Evolutionary conservation across 2,797 vertebrate genomes (phyloP).

Genomic region (Sebastiscus tertius): DNA sequence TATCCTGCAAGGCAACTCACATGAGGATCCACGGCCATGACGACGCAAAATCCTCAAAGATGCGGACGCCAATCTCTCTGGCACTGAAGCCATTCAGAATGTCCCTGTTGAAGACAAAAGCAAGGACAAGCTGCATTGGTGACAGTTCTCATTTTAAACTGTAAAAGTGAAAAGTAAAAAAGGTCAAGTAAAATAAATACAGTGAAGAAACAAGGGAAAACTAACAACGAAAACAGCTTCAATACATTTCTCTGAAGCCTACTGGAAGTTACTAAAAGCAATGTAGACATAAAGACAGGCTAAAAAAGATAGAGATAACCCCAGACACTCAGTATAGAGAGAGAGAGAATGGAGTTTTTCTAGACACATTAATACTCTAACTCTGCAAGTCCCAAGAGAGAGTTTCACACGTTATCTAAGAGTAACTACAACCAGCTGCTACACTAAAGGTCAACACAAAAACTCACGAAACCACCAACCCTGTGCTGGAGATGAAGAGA

Average conservation of each 20-base stretch:
- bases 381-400: neutral
- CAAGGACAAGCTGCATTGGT: neutral
- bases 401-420: neutral
- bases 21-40: constrained; percentile 93
- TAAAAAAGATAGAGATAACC: neutral
- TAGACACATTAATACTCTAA: neutral
- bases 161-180: neutral
- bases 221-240: neutral
- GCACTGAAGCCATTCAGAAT: constrained; percentile 75
- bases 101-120: constrained; percentile 65
- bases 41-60: constrained; percentile 91
- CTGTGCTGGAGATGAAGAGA: constrained; percentile 64
- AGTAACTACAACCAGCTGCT: constrained; percentile 41
- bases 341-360: neutral
- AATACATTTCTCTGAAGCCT: neutral
- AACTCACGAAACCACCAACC: constrained; percentile 66
- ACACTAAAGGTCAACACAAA: constrained; percentile 19
- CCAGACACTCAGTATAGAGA: neutral
- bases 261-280: neutral
- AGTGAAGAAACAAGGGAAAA: neutral
- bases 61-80: constrained; percentile 82
- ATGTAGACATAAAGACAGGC: neutral
- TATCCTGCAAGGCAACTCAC: constrained; percentile 80
- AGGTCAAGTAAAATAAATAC: neutral
- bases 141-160: neutral